Evolutionary conservation across 2,888 invertebrate genomes (phyloP).

Genomic region (Andrena dorsata): DNA sequence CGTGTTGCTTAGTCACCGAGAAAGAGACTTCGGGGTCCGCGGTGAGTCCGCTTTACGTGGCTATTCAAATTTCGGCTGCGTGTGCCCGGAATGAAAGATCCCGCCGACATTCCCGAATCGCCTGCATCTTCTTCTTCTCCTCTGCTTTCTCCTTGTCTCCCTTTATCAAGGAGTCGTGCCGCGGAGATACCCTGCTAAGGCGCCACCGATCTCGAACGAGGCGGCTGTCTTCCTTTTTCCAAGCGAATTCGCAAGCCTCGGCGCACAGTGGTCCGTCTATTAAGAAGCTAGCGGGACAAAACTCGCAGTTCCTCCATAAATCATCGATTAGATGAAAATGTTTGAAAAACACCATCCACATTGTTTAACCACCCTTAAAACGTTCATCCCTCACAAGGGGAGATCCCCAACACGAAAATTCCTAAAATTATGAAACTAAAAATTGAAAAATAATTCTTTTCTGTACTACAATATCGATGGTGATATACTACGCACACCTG

Average conservation of each 20-base stretch:
- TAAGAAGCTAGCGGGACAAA: no score
- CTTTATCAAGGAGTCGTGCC: neutral
- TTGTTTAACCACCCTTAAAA: no score
- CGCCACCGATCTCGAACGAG: conserved; percentile 10
- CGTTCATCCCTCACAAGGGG: no score
- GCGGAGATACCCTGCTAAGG: neutral
- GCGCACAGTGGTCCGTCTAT: no score
- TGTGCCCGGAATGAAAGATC: conserved; percentile 82
- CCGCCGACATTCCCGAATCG: conserved; percentile 44
- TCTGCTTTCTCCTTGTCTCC: neutral
- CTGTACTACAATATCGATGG: no score
- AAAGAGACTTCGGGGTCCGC: conserved; percentile 56
- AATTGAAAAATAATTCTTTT: no score
- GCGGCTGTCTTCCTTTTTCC: neutral
- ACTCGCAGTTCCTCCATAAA: no score
- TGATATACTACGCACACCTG: no score
- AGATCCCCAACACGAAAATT: no score
- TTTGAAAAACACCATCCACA: no score
- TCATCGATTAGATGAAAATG: no score
- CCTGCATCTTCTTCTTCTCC: conserved; percentile 35
- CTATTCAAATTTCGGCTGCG: conserved; percentile 82
- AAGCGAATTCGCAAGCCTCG: neutral
- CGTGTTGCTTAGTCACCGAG: conserved; percentile 82
- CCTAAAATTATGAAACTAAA: no score
- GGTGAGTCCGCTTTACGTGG: conserved; percentile 80